Evolutionary conservation across 2,888 invertebrate genomes (phyloP), one percentile per base, ranked within the genome.

Genomic region (Linhomoeus sp.): DNA sequence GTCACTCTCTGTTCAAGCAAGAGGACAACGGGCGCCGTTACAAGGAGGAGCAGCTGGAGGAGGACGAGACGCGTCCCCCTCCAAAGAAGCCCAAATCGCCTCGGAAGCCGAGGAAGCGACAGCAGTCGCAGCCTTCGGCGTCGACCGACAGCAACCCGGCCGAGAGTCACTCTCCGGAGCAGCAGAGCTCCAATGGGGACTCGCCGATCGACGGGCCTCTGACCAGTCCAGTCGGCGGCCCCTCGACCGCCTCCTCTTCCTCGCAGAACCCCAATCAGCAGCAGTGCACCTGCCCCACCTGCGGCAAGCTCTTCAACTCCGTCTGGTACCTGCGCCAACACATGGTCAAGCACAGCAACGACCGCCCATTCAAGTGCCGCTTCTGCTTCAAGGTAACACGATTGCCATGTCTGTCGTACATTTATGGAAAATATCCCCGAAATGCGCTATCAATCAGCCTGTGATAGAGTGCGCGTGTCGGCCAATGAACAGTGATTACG

Each of bases 281-380:
- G 22, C 45, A 45, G 24, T 45, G 39, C 33, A 39, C 25, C 17
- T 45, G 45, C 23, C 26, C 25, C 20, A 19, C 37, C 5, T 45
- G 45, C 33, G 45, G 45, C 38, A 45, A 45, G 45, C 17, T 43
- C 5, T 43, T 43, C 43, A 43, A 43, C 35, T 43, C 45, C 14
- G 45, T 45, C n/a, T 45, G 45, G 45, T 44, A 62, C 41, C 49
- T 62, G 49, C 61, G 61, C 44, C 62, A 62, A 45, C 61, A 61
- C 49, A 59, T 59, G 24, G 61, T 62, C 17, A 61, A 60, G 49
- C 62, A 62, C 51, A 56, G 55, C 45, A 63, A 61, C 45, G 62
- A 62, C 39, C 51, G 62, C n/a, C 62, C 62, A 1, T 62, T 62
- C 55, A 56, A 60, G 46, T 62, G 62, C 56, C 59, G 59, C 42